Evolutionary conservation across 2,797 vertebrate species (phyloP).

Genomic region (Cryptoprocta ferox): DNA sequence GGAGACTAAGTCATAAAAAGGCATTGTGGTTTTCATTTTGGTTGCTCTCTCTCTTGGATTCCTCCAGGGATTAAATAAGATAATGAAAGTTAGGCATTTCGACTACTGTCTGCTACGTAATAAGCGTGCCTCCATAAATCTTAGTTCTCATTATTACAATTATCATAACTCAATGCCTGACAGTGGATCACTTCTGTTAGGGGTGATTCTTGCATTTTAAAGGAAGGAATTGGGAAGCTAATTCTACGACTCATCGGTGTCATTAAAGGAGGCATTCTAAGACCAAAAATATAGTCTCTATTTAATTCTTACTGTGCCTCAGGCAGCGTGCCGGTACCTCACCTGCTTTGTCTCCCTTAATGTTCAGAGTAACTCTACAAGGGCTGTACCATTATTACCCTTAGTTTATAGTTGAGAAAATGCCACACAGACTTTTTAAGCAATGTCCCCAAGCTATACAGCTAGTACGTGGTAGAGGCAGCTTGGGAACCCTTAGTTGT

Average conservation of each 20-base stretch:
- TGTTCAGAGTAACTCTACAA: neutral
- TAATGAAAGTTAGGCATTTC: neutral
- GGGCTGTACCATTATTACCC: neutral
- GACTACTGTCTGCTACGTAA: neutral
- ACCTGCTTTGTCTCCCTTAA: neutral
- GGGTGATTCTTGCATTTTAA: constrained; percentile 10
- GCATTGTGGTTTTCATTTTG: neutral
- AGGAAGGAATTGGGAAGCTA: neutral
- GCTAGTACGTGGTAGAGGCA: neutral
- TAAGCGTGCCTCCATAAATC: neutral
- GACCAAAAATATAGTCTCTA: neutral
- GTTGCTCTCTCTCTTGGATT: neutral
- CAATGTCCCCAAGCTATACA: neutral
- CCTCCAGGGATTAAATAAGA: neutral
- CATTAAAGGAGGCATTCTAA: neutral
- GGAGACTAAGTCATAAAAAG: neutral
- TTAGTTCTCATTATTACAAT: neutral
- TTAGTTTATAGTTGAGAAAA: neutral
- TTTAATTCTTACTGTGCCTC: neutral
- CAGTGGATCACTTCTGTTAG: neutral
- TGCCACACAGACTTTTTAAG: neutral
- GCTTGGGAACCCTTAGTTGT: neutral
- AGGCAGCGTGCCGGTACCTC: neutral
- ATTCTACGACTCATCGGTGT: neutral
- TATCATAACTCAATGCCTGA: neutral